Conservation (phyloP, 2,797 vertebrate species). For the Protonibea diacanthus region DNA sequence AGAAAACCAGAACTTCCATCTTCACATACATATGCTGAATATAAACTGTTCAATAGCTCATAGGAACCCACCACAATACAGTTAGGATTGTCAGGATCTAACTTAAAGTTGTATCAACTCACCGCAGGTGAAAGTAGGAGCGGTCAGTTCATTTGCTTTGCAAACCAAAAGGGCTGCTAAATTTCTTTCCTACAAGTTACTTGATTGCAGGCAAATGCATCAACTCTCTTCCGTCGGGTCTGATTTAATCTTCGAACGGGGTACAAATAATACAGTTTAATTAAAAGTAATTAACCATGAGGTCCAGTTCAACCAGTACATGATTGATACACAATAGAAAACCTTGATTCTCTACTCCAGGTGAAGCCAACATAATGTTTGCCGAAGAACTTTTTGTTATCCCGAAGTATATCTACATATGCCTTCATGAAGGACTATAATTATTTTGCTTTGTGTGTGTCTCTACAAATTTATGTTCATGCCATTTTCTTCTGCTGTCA, state of each 20-base stretch:
- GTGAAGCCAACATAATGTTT: not conserved
- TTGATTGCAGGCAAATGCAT: not conserved
- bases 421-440: not conserved
- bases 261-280: not conserved
- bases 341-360: not conserved
- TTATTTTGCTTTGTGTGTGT: not conserved
- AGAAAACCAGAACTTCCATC: not conserved
- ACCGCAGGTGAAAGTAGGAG: not conserved
- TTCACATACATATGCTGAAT: not conserved
- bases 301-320: not conserved
- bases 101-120: not conserved
- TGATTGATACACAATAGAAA: not conserved
- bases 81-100: not conserved
- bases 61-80: not conserved
- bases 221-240: not conserved
- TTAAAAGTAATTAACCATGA: not conserved
- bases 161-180: slow-evolving; percentile 19
- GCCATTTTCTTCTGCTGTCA: not conserved
- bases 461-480: not conserved
- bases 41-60: not conserved
- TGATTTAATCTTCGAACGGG: not conserved
- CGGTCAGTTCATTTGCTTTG: not conserved
- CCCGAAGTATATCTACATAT: not conserved
- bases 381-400: not conserved
- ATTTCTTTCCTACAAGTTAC: slow-evolving; percentile 18